Evolutionary conservation across 2,888 invertebrate genomes (phyloP).

Genomic region (Nephrotoma guestfalica): DNA sequence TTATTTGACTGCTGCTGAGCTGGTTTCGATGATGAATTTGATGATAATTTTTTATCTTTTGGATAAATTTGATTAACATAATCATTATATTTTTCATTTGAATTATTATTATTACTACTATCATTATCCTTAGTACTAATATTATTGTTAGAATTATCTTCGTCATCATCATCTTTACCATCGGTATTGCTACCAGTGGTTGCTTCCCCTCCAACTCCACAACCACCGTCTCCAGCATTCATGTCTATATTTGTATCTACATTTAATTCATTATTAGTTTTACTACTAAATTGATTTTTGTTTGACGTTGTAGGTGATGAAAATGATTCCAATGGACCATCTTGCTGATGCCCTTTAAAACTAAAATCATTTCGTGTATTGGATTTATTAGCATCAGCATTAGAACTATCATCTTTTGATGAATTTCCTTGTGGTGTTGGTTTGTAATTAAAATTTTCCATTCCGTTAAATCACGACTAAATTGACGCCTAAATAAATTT

Average conservation of each 20-base stretch:
- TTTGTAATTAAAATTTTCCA: constrained; percentile 19
- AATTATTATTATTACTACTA: constrained; percentile 3
- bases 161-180: constrained; percentile 7
- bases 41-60: background rate
- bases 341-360: background rate
- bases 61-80: constrained; percentile 14
- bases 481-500: constrained; percentile 22
- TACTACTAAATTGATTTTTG: background rate
- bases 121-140: background rate
- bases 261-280: background rate
- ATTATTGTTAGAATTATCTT: constrained; percentile 6
- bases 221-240: background rate
- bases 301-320: background rate
- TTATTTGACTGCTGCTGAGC: background rate
- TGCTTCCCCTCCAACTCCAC: background rate
- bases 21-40: background rate
- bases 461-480: constrained; percentile 33
- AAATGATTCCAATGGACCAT: background rate
- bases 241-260: background rate
- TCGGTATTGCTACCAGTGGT: background rate
- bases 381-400: constrained; percentile 4
- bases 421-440: background rate
- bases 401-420: background rate
- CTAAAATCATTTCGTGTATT: background rate
- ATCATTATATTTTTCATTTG: constrained; percentile 12